Conservation (phyloP, 2,113 vertebrate genomes). For the Vanacampus margaritifer region DNA sequence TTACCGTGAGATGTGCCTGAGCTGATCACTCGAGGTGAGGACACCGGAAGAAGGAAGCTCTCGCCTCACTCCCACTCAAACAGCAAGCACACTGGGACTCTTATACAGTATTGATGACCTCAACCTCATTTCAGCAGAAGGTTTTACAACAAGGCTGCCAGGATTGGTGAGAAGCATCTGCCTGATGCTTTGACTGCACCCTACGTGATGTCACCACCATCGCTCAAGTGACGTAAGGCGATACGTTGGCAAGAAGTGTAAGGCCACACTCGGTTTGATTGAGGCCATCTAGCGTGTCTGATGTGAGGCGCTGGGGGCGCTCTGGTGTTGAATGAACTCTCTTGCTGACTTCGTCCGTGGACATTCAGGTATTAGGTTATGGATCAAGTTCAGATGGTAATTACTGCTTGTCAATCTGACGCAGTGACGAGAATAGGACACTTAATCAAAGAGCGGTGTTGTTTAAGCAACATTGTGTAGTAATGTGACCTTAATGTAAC, state of each 20-base stretch:
- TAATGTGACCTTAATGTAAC: not conserved
- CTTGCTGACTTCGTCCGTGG: conserved; percentile 33
- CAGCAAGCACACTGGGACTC: not conserved
- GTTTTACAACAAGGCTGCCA: not conserved
- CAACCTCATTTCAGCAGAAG: not conserved
- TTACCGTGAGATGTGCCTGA: not conserved
- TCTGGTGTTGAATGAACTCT: conserved; percentile 51
- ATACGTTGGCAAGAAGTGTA: conserved; percentile 23
- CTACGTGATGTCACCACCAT: not conserved
- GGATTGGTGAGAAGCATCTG: not conserved
- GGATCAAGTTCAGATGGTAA: conserved; percentile 54
- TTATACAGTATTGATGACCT: not conserved
- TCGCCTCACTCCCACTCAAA: conserved; percentile 28
- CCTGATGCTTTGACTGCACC: not conserved
- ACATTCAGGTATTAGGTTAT: conserved; percentile 50
- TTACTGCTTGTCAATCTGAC: conserved; percentile 45
- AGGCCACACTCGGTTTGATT: conserved; percentile 39
- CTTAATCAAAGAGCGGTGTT: not conserved
- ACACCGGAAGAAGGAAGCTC: conserved; percentile 10
- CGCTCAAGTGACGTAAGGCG: conserved; percentile 13
- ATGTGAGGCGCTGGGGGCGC: conserved; percentile 26
- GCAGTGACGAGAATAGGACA: not conserved
- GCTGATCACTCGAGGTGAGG: conserved; percentile 18
- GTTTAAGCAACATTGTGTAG: not conserved
- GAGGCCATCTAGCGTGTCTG: conserved; percentile 17